Evolutionary conservation across 2,797 vertebrate genomes (phyloP), one percentile per base, ranked within the genome.

Genomic region (Pipistrellus kuhlii): DNA sequence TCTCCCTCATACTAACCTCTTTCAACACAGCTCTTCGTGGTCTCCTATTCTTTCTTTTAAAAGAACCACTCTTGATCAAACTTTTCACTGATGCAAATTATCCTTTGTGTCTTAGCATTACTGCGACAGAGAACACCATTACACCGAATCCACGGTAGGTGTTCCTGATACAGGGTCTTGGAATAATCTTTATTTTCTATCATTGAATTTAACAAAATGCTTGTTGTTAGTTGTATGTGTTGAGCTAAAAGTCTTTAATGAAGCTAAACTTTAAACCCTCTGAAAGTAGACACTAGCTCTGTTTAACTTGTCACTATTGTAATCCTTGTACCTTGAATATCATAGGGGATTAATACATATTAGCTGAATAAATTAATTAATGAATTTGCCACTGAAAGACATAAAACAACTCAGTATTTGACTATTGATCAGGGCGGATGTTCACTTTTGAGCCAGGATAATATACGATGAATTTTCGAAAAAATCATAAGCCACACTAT

Each of bases 391-490:
- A 53, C 3, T 46, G 1, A 13, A 77, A 10, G 18, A 75, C 27
- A 85, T 68, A 68, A 84, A 94, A 35, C 25, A 90, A 27, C n/a
- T 90, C 23, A 72, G 38, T 64, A 82, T 90, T 93, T 95, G 21
- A 71, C 80, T 91, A 38, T 59, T 44, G 10, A 87, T 4, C 6
- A 64, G 32, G 32, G 10, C 25, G 2, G 8, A 30, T 69, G 89
- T 94, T 95, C n/a, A 86, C 9, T 82, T 93, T 87, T 15, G 1
- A 41, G 10, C 32, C 25, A 88, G 15, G 21, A 62, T 93, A 94
- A 88, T 85, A 71, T 83, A 30, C 51, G 27, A 92, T 27, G 2
- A 85, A 91, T 95, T 96, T 94, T 88, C 32, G 90, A 57, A 48
- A 85, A 85, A 95, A 75, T 51, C 71, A 46, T 91, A 81, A 82